Evolutionary conservation across 1,140 invertebrate genomes (phyloP).

Genomic region (Listronotus oregonensis): DNA sequence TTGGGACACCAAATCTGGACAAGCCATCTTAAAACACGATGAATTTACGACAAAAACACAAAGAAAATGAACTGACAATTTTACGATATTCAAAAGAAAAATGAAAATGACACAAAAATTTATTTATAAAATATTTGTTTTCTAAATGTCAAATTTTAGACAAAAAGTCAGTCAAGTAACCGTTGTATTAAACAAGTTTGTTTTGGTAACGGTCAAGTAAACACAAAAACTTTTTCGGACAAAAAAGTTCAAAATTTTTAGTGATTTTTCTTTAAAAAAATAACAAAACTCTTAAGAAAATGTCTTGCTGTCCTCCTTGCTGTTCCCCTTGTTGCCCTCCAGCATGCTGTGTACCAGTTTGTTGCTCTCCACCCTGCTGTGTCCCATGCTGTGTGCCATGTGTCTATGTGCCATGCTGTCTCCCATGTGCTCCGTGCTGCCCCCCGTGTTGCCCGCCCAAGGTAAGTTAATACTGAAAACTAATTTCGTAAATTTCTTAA

Average conservation of each 20-base stretch:
- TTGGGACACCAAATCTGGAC: constrained; percentile 34
- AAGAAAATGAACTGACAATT: constrained; percentile 20
- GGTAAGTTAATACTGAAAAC: not conserved
- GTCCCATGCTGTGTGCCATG: constrained; percentile 34
- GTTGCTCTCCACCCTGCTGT: constrained; percentile 36
- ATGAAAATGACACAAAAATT: constrained; percentile 32
- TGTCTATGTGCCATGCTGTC: constrained; percentile 20
- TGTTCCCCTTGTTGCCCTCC: constrained; percentile 33
- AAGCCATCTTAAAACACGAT: constrained; percentile 30
- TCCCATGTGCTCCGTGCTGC: constrained; percentile 32
- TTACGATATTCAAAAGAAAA: constrained; percentile 19
- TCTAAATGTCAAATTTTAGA: not conserved
- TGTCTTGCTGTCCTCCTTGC: constrained; percentile 38
- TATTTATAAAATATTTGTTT: constrained; percentile 26
- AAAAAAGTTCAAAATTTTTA: constrained; percentile 33
- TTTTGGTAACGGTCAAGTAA: constrained; percentile 18
- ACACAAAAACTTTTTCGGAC: constrained; percentile 4
- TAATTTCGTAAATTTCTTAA: not conserved
- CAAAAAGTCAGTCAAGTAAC: constrained; percentile 10
- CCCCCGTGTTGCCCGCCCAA: constrained; percentile 8
- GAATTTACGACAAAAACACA: constrained; percentile 26
- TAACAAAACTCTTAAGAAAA: constrained; percentile 22
- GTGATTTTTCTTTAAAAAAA: constrained; percentile 18
- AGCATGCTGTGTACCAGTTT: constrained; percentile 34
- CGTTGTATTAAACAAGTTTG: constrained; percentile 1